Evolutionary conservation across 1,140 invertebrate species (phyloP).

Genomic region (Hesperophylax magnus): DNA sequence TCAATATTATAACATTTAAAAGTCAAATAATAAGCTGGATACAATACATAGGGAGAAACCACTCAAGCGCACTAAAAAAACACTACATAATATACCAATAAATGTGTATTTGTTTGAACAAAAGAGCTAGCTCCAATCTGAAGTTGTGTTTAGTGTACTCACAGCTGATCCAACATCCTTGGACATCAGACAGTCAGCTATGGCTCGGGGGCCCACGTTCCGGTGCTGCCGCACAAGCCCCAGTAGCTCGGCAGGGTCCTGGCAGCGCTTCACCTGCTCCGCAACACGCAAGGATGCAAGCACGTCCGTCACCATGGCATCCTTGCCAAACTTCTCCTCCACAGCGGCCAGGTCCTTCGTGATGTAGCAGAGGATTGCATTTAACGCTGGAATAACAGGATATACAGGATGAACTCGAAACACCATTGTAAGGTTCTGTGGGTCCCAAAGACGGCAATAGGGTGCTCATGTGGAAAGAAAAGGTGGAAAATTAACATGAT

Average conservation of each 20-base stretch:
- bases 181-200: neutral
- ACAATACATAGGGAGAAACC: too few species aligned
- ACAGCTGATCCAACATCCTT: neutral
- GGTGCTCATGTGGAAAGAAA: too few species aligned
- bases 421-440: too few species aligned
- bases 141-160: too few species aligned
- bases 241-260: neutral
- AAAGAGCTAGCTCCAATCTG: too few species aligned
- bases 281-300: neutral
- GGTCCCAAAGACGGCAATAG: too few species aligned
- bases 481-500: neutral
- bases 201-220: neutral
- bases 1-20: too few species aligned
- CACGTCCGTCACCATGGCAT: neutral
- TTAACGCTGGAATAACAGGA: slow-evolving; percentile 13
- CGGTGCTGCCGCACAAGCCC: neutral
- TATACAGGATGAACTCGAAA: neutral
- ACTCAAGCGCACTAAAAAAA: too few species aligned
- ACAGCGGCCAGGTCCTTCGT: neutral
- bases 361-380: neutral
- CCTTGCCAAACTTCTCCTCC: slow-evolving; percentile 20
- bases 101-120: too few species aligned
- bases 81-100: too few species aligned
- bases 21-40: too few species aligned
- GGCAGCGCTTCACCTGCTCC: neutral